A percentile compares a stretch with the other conserved stretches of the same genome.
Evolutionary conservation across 2,113 vertebrate genomes (phyloP).

Genomic region (Smithornis capensis): DNA sequence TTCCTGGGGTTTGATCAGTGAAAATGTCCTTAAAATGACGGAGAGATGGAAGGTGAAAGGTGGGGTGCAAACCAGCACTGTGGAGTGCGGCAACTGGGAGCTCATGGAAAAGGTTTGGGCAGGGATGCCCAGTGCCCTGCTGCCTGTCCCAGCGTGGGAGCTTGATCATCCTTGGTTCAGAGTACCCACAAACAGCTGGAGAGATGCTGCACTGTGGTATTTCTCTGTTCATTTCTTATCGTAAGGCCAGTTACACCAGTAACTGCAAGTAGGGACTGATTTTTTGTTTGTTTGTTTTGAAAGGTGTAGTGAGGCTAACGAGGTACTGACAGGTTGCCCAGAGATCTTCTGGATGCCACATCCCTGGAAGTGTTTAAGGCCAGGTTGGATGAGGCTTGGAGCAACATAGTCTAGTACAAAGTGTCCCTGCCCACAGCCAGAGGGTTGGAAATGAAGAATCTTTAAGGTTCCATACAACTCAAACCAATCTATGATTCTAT

Average conservation of each 20-base stretch:
- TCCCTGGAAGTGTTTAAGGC: not conserved
- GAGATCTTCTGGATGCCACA: not conserved
- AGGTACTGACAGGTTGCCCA: not conserved
- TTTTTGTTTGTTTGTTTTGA: not conserved
- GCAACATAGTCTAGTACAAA: not conserved
- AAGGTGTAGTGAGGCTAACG: not conserved
- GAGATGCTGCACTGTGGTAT: not conserved
- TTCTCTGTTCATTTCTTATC: not conserved
- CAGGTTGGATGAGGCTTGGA: not conserved
- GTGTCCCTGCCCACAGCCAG: not conserved
- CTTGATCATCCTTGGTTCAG: not conserved
- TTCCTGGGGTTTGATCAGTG: not conserved
- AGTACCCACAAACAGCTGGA: not conserved
- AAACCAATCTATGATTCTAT: not conserved
- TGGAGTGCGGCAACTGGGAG: accelerated
- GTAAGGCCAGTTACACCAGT: not conserved
- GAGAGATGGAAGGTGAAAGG: not conserved
- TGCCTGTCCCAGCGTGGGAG: not conserved
- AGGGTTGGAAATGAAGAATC: not conserved
- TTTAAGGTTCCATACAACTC: not conserved
- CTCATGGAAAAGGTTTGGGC: not conserved
- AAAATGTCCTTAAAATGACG: not conserved
- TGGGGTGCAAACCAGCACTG: accelerated
- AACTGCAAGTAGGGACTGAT: not conserved
- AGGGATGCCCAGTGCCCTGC: accelerated